phyloP scores from a whole-genome alignment of 1,140 invertebrate genomes.

The Micrasema longulum region DNA sequence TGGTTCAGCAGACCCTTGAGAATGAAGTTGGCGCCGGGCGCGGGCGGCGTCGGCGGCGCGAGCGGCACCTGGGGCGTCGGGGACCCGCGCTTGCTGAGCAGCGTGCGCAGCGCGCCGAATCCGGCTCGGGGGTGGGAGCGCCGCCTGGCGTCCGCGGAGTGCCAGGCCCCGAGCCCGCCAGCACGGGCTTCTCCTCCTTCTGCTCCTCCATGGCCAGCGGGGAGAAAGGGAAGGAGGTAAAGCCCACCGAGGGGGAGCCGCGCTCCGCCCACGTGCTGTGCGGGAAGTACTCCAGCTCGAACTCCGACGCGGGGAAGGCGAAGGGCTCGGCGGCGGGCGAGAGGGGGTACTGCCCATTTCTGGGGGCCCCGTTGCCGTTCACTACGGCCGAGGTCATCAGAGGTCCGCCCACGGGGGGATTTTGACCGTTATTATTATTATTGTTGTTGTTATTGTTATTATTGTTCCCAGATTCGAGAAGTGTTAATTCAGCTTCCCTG shows the following conservation, averaged over 20 bases:
- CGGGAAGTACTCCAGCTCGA: conserved; percentile 49
- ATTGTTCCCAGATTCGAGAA: conserved; percentile 59
- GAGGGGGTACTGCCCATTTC: conserved; percentile 50
- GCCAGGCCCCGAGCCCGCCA: conserved; percentile 58
- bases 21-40: conserved; percentile 64
- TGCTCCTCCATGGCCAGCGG: conserved; percentile 48
- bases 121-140: conserved; percentile 61
- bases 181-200: conserved; percentile 34
- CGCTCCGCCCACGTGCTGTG: conserved; percentile 43
- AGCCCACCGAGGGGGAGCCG: conserved; percentile 39
- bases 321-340: conserved; percentile 50
- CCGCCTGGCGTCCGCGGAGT: conserved; percentile 64
- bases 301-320: conserved; percentile 40
- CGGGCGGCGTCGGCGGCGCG: conserved; percentile 51
- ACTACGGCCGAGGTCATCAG: conserved; percentile 74
- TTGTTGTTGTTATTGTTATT: conserved; percentile 46
- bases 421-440: conserved; percentile 50
- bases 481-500: conserved; percentile 68
- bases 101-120: conserved; percentile 76
- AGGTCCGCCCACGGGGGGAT: conserved; percentile 70
- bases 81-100: conserved; percentile 71
- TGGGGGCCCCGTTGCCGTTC: conserved; percentile 66
- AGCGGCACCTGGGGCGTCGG: conserved; percentile 38
- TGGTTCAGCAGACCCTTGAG: conserved; percentile 84
- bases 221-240: conserved; percentile 47